A percentile compares a stretch with the other conserved stretches of the same genome.
Evolutionary conservation across 2,113 vertebrate species (phyloP).

Genomic region (Python bivittatus): DNA sequence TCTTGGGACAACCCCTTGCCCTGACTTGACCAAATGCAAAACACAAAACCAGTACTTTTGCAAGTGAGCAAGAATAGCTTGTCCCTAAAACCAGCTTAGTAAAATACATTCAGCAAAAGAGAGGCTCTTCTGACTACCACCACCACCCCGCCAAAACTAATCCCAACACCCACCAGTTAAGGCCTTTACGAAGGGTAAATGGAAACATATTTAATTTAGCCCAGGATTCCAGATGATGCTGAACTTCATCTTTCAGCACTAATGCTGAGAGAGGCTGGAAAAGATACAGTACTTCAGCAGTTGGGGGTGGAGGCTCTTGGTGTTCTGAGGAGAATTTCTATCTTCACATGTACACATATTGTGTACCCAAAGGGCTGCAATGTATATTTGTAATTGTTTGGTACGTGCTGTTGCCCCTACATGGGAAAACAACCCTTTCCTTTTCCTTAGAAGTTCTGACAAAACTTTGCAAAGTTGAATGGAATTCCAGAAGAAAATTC

Average conservation of each 20-base stretch:
- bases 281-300: too few relatives aligned
- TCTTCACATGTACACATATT: not conserved
- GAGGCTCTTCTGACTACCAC: too few relatives aligned
- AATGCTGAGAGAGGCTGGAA: too few relatives aligned
- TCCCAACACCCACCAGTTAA: too few relatives aligned
- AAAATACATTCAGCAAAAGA: too few relatives aligned
- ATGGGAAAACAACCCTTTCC: not conserved
- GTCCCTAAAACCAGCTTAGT: too few relatives aligned
- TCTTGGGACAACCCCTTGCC: not conserved
- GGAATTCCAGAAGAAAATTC: not conserved
- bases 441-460: not conserved
- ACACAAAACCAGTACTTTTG: not conserved
- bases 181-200: too few relatives aligned
- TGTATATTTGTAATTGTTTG: not conserved
- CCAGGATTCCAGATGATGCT: too few relatives aligned
- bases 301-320: not conserved
- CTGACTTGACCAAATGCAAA: not conserved
- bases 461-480: not conserved
- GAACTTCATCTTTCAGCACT: too few relatives aligned
- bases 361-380: not conserved
- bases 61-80: not conserved
- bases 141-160: too few relatives aligned
- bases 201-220: too few relatives aligned
- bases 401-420: not conserved
- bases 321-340: not conserved